phyloP scores from a whole-genome alignment of 2,113 vertebrate species.

The Apus apus region DNA sequence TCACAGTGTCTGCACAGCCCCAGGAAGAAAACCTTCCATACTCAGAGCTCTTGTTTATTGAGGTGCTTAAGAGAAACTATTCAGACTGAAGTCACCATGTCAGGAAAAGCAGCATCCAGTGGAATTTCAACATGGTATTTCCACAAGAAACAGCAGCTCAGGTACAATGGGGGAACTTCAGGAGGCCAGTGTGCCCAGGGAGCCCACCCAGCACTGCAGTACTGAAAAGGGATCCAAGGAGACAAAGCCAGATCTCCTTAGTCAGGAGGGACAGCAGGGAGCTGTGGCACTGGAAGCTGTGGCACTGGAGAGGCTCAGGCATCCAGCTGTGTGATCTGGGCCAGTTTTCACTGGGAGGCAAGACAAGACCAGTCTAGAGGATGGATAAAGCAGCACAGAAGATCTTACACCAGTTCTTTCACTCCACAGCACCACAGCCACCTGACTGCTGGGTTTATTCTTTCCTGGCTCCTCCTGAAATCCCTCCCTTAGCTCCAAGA shows the following conservation, averaged over 20 bases:
- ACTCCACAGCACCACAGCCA: not conserved
- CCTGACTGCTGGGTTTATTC: not conserved
- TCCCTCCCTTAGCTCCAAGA: not conserved
- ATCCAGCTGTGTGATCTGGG: fast-evolving
- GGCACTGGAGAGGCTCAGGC: not conserved
- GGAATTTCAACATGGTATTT: not conserved
- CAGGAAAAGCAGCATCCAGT: not conserved
- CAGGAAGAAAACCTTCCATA: not conserved
- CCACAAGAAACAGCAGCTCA: not conserved
- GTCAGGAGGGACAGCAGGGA: not conserved
- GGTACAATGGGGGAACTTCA: fast-evolving
- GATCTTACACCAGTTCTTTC: not conserved
- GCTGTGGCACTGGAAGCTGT: fast-evolving
- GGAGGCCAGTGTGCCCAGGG: not conserved
- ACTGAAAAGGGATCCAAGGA: not conserved
- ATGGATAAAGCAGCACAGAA: not conserved
- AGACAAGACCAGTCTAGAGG: not conserved
- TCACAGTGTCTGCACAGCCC: not conserved
- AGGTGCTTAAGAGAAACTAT: not conserved
- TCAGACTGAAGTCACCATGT: not conserved
- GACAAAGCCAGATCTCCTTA: fast-evolving
- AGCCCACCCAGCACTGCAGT: not conserved
- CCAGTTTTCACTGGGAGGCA: not conserved
- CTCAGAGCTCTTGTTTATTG: not conserved
- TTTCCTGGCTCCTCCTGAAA: not conserved